phyloP scores from a whole-genome alignment of 2,888 invertebrate species.

The Acleris holmiana region DNA sequence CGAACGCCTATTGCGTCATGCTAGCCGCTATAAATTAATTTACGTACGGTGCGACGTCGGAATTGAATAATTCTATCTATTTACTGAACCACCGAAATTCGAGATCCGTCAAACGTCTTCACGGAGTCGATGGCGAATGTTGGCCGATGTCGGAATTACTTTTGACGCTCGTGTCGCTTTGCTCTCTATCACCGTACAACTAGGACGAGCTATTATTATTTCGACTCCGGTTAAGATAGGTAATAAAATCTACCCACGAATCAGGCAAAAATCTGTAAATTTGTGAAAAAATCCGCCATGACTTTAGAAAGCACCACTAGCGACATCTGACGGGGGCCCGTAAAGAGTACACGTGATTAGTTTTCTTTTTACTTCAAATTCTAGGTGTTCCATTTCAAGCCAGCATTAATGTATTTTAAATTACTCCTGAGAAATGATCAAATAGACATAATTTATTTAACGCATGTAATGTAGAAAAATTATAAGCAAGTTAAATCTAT shows the following conservation, averaged over 20 bases:
- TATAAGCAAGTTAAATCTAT: neutral
- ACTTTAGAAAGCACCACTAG: slow-evolving; percentile 73
- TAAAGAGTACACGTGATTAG: slow-evolving; percentile 76
- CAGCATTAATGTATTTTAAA: slow-evolving; percentile 48
- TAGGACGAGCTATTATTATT: slow-evolving; percentile 67
- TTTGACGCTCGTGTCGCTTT: slow-evolving; percentile 59
- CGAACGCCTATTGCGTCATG: slow-evolving; percentile 72
- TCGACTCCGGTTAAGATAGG: slow-evolving; percentile 68
- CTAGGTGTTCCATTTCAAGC: slow-evolving; percentile 65
- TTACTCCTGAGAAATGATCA: neutral
- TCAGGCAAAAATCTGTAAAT: slow-evolving; percentile 72
- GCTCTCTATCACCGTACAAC: slow-evolving; percentile 62
- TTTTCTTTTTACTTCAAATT: slow-evolving; percentile 65
- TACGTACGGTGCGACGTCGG: slow-evolving; percentile 64
- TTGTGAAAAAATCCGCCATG: slow-evolving; percentile 81
- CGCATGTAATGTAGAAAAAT: no score
- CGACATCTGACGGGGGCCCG: slow-evolving; percentile 73
- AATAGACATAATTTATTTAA: no score
- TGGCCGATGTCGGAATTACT: slow-evolving; percentile 52
- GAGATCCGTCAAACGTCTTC: slow-evolving; percentile 68
- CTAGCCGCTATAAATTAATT: slow-evolving; percentile 67
- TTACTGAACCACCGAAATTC: slow-evolving; percentile 70
- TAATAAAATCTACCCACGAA: slow-evolving; percentile 76
- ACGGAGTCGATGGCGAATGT: slow-evolving; percentile 56
- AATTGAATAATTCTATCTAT: slow-evolving; percentile 65